Evolutionary conservation across 2,113 vertebrate species (phyloP), one percentile per base, ranked within the genome.

Genomic region (Aythya baeri): DNA sequence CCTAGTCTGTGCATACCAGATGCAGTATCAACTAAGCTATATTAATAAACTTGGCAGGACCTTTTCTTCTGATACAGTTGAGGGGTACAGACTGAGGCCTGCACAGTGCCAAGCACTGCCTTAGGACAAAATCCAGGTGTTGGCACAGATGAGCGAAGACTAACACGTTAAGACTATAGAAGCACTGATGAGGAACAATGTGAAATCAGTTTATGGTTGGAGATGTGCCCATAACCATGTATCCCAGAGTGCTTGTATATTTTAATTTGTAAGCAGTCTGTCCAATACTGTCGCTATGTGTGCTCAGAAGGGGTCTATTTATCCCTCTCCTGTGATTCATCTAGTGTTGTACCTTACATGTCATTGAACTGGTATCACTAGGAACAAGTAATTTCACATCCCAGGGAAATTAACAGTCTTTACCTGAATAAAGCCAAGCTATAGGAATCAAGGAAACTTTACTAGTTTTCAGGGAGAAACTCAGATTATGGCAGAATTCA

Each of bases 1-100:
- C 73, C 44, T 25, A 50, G 63, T n/a, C 72, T 83, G 65, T 0
- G 1, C 25, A 9, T 70, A 21, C 21, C 46, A 78, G 72, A 46
- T 1, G 0, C 16, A 66, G 12, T 20, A 62, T 50, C 1, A 11
- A 34, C 23, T 5, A 6, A 44, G 9, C 31, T 55, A 55, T 17
- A 36, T 1, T 59, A 4, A 1, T 27, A 81, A 26, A 38, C 4
- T 2, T 7, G 20, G 29, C 46, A 72, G 44, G 7, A 38, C 7
- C 21, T 44, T 20, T 14, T 7, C 10, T 80, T 46, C 38, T 75
- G 61, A 16, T 34, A 34, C 7, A 52, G 27, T 17, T 34, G 66
- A 50, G 23, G 26, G 4, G 27, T 25, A 7, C 26, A 17, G 63
- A 9, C 18, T 73, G 26, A 66, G 58, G 31, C 17, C 36, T 73